Evolutionary conservation across 2,888 invertebrate genomes (phyloP).

Genomic region (Panzeria rudis): DNA sequence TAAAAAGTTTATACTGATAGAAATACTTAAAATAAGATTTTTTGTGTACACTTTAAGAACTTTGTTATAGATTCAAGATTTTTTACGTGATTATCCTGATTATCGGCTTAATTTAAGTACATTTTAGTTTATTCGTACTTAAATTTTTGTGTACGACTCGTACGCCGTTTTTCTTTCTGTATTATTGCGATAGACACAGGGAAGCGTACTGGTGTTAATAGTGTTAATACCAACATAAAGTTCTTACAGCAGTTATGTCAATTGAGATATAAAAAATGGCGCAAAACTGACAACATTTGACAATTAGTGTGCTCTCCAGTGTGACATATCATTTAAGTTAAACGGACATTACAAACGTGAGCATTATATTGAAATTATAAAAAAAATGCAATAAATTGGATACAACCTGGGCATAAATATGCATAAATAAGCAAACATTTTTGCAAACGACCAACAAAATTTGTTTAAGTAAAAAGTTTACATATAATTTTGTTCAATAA

Average conservation of each 20-base stretch:
- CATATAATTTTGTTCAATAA: not conserved
- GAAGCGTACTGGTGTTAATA: slow-evolving; percentile 2
- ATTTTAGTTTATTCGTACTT: no score
- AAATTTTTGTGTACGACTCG: no score
- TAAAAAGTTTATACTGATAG: no score
- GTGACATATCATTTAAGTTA: slow-evolving; percentile 63
- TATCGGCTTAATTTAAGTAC: no score
- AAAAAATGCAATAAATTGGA: not conserved
- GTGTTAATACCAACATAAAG: slow-evolving; percentile 80
- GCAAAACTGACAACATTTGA: slow-evolving; percentile 81
- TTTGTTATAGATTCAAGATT: no score
- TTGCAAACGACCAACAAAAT: not conserved
- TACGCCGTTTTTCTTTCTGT: no score
- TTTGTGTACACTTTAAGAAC: no score
- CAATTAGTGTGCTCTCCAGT: slow-evolving; percentile 76
- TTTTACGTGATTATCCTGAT: no score
- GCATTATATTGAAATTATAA: slow-evolving; percentile 50
- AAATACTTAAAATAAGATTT: no score
- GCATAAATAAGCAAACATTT: slow-evolving; percentile 13
- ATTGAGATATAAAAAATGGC: slow-evolving; percentile 81
- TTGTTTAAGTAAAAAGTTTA: not conserved
- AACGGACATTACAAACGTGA: slow-evolving; percentile 58
- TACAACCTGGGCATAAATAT: slow-evolving; percentile 43
- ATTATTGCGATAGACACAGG: no score
- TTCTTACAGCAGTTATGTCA: slow-evolving; percentile 82